phyloP scores from a whole-genome alignment of 1,140 invertebrate genomes.

The Nymphalis io region DNA sequence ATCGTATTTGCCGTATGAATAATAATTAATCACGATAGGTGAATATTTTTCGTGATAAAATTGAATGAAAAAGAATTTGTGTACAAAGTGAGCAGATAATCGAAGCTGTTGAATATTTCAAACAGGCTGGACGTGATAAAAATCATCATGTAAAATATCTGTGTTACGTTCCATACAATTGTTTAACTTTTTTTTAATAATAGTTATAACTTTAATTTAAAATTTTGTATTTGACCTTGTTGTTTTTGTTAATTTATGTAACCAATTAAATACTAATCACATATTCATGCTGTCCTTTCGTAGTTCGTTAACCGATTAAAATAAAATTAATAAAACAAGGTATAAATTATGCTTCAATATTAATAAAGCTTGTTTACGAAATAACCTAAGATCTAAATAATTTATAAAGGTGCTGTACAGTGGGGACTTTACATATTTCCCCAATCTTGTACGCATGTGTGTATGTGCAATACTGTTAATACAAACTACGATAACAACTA shows the following conservation, averaged over 20 bases:
- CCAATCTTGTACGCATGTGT: no score
- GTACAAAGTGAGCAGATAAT: conserved; percentile 71
- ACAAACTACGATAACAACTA: no score
- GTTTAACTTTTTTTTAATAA: conserved; percentile 15
- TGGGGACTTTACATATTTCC: no score
- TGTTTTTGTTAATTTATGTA: no score
- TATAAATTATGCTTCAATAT: conserved; percentile 8
- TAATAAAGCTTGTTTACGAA: not conserved
- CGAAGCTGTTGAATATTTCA: conserved; percentile 74
- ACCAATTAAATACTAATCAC: no score
- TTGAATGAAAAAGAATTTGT: conserved; percentile 71
- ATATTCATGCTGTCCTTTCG: no score
- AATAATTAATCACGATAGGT: conserved; percentile 37
- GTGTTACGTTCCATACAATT: not conserved
- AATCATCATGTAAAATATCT: conserved; percentile 47
- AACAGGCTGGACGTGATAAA: conserved; percentile 59
- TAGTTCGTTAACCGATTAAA: no score
- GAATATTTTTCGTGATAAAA: conserved; percentile 49
- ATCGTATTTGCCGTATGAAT: conserved; percentile 17
- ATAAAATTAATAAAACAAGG: no score
- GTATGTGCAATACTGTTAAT: no score
- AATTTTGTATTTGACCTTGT: no score
- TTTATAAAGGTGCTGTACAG: no score
- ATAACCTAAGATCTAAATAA: conserved; percentile 25
- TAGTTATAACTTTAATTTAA: no score